Base-by-base conservation (phyloP, 1,140 invertebrate genomes). In the Psilanteris sp. region DNA sequence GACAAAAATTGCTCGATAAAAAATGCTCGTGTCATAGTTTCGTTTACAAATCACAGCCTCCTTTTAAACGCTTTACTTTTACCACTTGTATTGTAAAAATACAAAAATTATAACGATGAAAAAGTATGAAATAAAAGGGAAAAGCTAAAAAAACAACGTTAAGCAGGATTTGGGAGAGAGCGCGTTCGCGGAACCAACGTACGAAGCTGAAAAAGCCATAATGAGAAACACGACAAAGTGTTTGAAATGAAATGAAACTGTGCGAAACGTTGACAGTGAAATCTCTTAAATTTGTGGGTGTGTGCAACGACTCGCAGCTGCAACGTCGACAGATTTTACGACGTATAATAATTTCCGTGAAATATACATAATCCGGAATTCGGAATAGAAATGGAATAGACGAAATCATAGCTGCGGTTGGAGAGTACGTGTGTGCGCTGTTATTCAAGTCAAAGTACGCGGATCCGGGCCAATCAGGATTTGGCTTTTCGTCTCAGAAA, bases 141-240 rank as follows among this genome's bases (percentile, higher is more conserved):
- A 31, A 15, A 4, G 22, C 5, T 26, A 0, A 27, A 34, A 52
- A 52, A 64, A 54, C 16, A 3, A 20, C 14, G 8, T 32, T 32
- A 32, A 66, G 20, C 61, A 22, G 48, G 39, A 46, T 36, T 54
- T 55, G 26, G 16, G 7, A 8, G 10, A 8, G 8, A 31, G 27
- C 54, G 20, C 3, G 14, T 22, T 29, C 22, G 11, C 8, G 10
- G 37, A 26, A 55, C 52, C 37, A 70, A 70, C 44, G 46, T 7
- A 29, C 32, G 31, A 36, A 59, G 62, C 44, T 55, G 62, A 67
- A 74, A 62, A 54, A 44, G 55, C 9, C 46, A 16, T 61, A 54
- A 67, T 46, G 71, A 54, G 32, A 74, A 74, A 62, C 26, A 39
- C 55, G 46, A 62, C 50, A 50, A 75, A 75, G 57, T 67, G 62